Conservation (phyloP, 2,797 vertebrate species). For the Heliangelus exortis region DNA sequence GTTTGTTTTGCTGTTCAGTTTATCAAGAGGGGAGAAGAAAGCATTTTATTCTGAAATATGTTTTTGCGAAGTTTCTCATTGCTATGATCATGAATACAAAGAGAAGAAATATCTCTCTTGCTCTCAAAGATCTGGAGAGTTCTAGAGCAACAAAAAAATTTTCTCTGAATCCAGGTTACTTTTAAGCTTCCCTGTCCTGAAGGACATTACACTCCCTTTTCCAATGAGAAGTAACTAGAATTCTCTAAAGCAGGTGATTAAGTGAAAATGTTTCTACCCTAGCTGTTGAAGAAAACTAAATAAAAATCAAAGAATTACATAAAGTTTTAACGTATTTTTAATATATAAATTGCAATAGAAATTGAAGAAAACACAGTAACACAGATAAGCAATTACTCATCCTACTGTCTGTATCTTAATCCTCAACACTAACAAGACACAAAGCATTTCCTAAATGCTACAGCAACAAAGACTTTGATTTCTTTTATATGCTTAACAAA, state of each 20-base stretch:
- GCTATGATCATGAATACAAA: conserved; percentile 2
- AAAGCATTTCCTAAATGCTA: background rate
- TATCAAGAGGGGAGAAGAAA: background rate
- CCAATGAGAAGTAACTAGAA: background rate
- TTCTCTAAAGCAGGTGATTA: background rate
- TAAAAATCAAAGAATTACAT: background rate
- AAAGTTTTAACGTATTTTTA: background rate
- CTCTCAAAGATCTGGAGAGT: background rate
- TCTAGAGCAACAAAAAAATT: background rate
- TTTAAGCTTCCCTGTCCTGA: background rate
- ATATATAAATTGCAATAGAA: background rate
- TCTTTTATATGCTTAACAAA: background rate
- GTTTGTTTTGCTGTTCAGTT: background rate
- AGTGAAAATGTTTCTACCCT: background rate
- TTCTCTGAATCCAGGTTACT: background rate
- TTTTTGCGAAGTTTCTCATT: background rate
- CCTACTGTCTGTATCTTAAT: background rate
- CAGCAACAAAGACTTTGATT: background rate
- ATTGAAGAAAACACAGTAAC: background rate
- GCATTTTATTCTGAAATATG: background rate
- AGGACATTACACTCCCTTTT: background rate
- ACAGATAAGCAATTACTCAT: background rate
- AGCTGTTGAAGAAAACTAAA: background rate
- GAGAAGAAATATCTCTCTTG: background rate
- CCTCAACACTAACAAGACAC: background rate